Percentiles rank a stretch among this genome's conserved stretches.
Conservation (phyloP, 92 coral and sea anemone genomes). For the Epizoanthus illoricatus region DNA sequence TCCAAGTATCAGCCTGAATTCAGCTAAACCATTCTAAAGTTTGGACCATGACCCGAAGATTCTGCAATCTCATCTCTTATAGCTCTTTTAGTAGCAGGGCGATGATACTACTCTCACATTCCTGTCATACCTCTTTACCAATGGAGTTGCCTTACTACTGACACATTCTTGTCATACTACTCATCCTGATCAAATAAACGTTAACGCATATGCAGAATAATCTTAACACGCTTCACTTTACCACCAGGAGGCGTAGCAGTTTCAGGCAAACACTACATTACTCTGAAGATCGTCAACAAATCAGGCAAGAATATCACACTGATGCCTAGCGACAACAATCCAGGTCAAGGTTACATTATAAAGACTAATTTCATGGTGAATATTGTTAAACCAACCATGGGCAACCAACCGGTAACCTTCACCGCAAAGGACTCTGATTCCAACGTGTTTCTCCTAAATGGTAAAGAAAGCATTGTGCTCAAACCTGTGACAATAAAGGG, state of each 20-base stretch:
- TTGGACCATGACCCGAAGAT: no score
- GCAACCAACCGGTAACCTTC: slow-evolving; percentile 63
- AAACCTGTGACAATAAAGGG: slow-evolving; percentile 64
- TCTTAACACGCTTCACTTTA: not conserved
- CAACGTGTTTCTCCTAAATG: slow-evolving; percentile 63
- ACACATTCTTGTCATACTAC: not conserved
- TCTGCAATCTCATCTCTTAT: no score
- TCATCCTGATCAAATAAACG: not conserved
- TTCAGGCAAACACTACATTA: slow-evolving; percentile 58
- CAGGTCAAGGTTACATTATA: slow-evolving; percentile 53
- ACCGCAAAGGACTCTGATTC: slow-evolving; percentile 63
- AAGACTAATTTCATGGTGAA: slow-evolving; percentile 60
- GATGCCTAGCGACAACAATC: slow-evolving; percentile 68
- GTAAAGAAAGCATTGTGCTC: slow-evolving; percentile 44
- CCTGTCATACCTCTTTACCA: no score
- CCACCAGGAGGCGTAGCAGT: slow-evolving; percentile 20
- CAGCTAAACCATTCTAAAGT: no score
- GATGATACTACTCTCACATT: no score
- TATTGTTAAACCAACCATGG: slow-evolving; percentile 68
- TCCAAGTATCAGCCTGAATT: no score
- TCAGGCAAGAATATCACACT: slow-evolving; percentile 67
- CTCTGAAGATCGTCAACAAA: slow-evolving; percentile 78
- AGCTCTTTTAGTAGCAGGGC: no score
- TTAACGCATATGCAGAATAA: not conserved
- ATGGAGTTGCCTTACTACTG: no score